Evolutionary conservation across 2,888 invertebrate species (phyloP).

Genomic region (Podotricha telesiphe): DNA sequence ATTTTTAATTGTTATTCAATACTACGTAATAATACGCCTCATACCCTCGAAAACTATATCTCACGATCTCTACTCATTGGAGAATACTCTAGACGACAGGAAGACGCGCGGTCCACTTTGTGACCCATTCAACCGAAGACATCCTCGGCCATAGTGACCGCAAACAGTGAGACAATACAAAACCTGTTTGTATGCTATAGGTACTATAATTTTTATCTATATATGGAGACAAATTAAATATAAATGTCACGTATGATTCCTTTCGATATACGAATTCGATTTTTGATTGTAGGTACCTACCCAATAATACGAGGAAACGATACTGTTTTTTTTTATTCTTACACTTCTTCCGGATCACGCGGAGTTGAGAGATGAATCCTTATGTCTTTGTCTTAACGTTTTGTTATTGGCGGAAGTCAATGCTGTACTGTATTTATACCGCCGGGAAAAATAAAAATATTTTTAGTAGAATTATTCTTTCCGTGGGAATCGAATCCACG

Average conservation of each 20-base stretch:
- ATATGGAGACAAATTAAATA: slow-evolving; percentile 47
- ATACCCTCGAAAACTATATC: slow-evolving; percentile 29
- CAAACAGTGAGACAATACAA: slow-evolving; percentile 65
- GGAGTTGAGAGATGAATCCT: too few species aligned
- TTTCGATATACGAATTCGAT: background rate
- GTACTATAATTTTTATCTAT: slow-evolving; percentile 45
- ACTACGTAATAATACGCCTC: slow-evolving; percentile 23
- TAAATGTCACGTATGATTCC: slow-evolving; percentile 18
- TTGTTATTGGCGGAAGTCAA: background rate
- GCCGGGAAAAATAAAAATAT: background rate
- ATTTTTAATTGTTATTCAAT: slow-evolving; percentile 59
- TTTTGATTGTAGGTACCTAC: too few species aligned
- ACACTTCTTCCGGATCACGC: background rate
- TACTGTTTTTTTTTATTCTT: too few species aligned
- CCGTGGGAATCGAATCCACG: too few species aligned
- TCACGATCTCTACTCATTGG: slow-evolving; percentile 47
- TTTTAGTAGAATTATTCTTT: too few species aligned
- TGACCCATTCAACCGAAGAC: slow-evolving; percentile 66
- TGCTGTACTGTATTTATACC: background rate
- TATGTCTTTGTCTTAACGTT: background rate
- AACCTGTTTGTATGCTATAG: slow-evolving; percentile 64
- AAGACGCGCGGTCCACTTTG: slow-evolving; percentile 57
- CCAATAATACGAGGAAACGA: too few species aligned
- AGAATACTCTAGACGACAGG: slow-evolving; percentile 39
- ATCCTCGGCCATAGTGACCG: slow-evolving; percentile 67